Conservation (phyloP, 2,888 invertebrate species). For the Hirtodrosophila alboralis region DNA sequence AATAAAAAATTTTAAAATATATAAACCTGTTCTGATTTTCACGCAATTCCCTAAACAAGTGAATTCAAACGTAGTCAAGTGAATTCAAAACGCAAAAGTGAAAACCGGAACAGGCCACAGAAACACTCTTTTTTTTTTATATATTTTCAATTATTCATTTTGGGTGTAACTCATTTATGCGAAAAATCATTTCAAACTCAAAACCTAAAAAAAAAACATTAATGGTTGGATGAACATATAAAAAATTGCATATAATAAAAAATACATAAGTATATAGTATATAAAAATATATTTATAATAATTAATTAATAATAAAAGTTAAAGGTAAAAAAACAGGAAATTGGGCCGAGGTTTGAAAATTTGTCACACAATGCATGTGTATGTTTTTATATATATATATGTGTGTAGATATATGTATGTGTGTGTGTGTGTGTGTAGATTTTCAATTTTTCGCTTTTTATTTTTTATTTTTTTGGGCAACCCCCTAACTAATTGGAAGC, state of each 20-base stretch:
- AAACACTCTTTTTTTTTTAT: too few species aligned
- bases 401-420: constrained; percentile 26
- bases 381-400: constrained; percentile 9
- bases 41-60: too few species aligned
- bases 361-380: constrained; percentile 49
- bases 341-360: constrained; percentile 83
- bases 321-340: constrained; percentile 78
- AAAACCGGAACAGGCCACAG: too few species aligned
- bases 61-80: too few species aligned
- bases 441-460: background rate
- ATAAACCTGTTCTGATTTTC: too few species aligned
- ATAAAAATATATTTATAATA: constrained; percentile 35
- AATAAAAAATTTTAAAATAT: constrained; percentile 9
- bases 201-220: constrained; percentile 34
- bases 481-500: constrained; percentile 81
- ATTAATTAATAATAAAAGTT: constrained; percentile 50
- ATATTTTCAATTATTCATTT: constrained; percentile 37
- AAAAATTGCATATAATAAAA: constrained; percentile 22
- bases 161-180: constrained; percentile 81
- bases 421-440: constrained; percentile 32
- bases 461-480: constrained; percentile 56
- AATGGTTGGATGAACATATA: too few species aligned
- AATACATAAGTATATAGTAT: constrained; percentile 33
- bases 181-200: constrained; percentile 45
- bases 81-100: too few species aligned